Evolutionary conservation across 2,797 vertebrate genomes (phyloP).

Genomic region (Poecilia wingei): DNA sequence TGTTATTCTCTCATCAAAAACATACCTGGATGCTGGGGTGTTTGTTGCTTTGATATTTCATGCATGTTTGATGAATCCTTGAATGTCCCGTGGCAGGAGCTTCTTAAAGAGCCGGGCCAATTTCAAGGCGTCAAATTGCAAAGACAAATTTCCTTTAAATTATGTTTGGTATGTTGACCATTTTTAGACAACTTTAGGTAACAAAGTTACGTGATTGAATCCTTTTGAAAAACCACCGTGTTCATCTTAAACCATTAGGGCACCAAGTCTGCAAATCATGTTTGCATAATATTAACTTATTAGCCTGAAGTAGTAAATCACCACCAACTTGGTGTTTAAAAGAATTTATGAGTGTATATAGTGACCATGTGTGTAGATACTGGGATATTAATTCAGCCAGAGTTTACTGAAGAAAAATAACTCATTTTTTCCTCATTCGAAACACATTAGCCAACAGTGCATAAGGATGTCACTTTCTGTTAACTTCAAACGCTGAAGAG

Average conservation of each 20-base stretch:
- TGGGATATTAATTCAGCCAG: background rate
- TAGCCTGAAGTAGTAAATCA: background rate
- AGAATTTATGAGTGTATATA: background rate
- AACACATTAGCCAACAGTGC: slow-evolving; percentile 6
- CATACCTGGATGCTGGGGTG: too few species aligned
- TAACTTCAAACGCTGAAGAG: slow-evolving; percentile 25
- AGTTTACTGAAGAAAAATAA: slow-evolving; percentile 24
- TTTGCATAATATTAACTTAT: background rate
- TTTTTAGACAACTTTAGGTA: too few species aligned
- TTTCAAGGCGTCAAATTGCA: too few species aligned
- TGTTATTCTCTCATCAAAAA: too few species aligned
- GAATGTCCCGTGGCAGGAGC: too few species aligned
- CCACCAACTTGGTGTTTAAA: background rate
- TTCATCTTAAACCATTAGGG: background rate
- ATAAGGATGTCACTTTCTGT: slow-evolving; percentile 36
- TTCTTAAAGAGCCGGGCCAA: too few species aligned
- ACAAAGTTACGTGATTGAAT: background rate
- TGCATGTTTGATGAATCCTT: too few species aligned
- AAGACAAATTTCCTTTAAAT: too few species aligned
- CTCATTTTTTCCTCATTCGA: slow-evolving; percentile 16
- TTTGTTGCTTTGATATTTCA: too few species aligned
- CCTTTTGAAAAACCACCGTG: background rate
- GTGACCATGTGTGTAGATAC: background rate
- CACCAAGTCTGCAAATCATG: background rate
- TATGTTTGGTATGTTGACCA: too few species aligned